Evolutionary conservation across 1,140 invertebrate genomes (phyloP), one percentile per base, ranked within the genome.

Genomic region (Drosophila miranda): DNA sequence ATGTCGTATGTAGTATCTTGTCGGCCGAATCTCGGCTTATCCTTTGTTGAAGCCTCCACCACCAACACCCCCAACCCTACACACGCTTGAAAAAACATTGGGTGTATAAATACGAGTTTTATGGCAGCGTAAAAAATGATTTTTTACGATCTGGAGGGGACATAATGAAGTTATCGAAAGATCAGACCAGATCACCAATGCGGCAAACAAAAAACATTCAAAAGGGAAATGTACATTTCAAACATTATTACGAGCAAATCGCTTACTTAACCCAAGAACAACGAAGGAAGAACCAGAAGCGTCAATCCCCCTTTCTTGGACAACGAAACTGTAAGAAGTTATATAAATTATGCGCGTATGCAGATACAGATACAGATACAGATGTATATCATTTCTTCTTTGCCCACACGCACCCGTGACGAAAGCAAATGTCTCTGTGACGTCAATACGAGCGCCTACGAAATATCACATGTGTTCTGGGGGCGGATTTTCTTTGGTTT

Each of bases 61-160:
- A 41, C 23, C 61, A 16, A 42, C 46, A 44, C 30, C 7, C 13
- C 23, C 49, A n/a, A 13, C 8, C 23, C n/a, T 6, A 51, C n/a
- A 26, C 3, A 19, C 28, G 9, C 30, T 9, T 34, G 9, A 34
- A 26, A 11, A 44, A 30, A 59, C 26, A 43, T 50, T 13, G 3
- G 30, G n/a, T 7, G 42, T 68, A 69, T 69, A 69, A 69, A 69
- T 69, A 69, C 63, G 23, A 69, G 45, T 69, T 38, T 69, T 68
- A 69, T 69, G 66, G 50, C 38, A 23, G 66, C 44, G 44, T 68
- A 56, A 68, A 68, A 67, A 68, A 68, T 68, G 43, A 68, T 68
- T 69, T 56, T 69, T 68, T 56, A 68, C 63, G 66, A 49, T 48
- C 51, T 14, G 16, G 13, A 30, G 44, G 13, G 50, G 44, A 26